Evolutionary conservation across 1,140 invertebrate genomes (phyloP).

Genomic region (Caenorhabditis briggsae): DNA sequence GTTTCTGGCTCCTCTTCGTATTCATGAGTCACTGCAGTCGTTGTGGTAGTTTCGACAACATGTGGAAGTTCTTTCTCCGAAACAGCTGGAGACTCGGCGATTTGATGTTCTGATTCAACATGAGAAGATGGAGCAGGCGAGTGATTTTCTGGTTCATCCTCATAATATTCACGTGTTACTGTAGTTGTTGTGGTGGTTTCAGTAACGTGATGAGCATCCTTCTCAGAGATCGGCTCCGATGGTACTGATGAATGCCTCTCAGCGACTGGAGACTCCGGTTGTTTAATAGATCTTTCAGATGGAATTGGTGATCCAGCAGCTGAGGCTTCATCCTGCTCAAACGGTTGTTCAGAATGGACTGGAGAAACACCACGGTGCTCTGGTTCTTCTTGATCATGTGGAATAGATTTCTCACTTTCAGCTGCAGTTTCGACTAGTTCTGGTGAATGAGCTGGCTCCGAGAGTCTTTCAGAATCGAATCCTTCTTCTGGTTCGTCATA

Average conservation of each 20-base stretch:
- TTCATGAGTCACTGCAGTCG: too few relatives aligned
- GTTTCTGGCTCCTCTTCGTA: too few relatives aligned
- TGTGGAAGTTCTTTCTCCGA: not conserved
- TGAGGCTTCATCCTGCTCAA: not conserved
- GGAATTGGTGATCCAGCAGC: too few relatives aligned
- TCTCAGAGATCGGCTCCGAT: not conserved
- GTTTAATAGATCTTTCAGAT: not conserved
- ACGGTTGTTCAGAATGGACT: not conserved
- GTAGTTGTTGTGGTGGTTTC: slow-evolving; percentile 24
- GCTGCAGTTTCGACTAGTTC: not conserved
- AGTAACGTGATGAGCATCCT: not conserved
- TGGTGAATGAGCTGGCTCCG: not conserved
- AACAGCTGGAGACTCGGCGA: not conserved
- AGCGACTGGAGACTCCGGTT: not conserved
- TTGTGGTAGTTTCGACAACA: too few relatives aligned
- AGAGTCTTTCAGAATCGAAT: not conserved
- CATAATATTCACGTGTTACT: slow-evolving; percentile 20
- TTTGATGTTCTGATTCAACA: not conserved
- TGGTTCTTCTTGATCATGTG: slow-evolving; percentile 22
- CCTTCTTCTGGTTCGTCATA: slow-evolving; percentile 12
- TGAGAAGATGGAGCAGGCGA: not conserved
- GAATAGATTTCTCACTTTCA: slow-evolving; percentile 3
- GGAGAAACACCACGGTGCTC: not conserved
- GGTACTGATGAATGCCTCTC: slow-evolving; percentile 1
- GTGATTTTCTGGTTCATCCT: not conserved